Evolutionary conservation across 1,140 invertebrate species (phyloP), one percentile per base, ranked within the genome.

Genomic region (Aethina tumida): DNA sequence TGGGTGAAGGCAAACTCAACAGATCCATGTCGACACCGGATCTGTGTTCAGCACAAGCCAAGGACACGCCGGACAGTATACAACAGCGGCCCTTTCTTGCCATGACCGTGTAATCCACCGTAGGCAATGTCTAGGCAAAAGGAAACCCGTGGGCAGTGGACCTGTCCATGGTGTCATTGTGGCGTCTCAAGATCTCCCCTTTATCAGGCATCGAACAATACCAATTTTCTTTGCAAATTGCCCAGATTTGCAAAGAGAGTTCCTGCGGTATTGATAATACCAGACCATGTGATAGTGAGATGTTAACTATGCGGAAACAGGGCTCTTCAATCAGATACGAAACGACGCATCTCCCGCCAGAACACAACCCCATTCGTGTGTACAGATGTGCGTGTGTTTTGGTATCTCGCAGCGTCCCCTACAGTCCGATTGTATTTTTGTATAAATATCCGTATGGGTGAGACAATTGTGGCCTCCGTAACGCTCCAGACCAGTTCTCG

Each of bases 31-130:
- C 65, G 5, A 67, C 66, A 9, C 65, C 68, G 5, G 68, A 70
- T 52, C 47, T 69, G 35, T 70, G 68, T 53, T 66, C 65, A 14
- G 59, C 66, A 16, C 66, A 69, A 50, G 68, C 66, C 5, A 69
- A 69, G 45, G 66, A 69, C 36, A 31, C 43, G 6, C 45, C 47
- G 7, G 65, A 65, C 36, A 45, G 55, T 29, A 39, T 66, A 47
- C 63, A 64, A 35, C 64, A 65, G 41, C 57, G 65, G 50, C 63
- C 61, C 26, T 69, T 66, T 53, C 52, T 70, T 35, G 66, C 68
- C 31, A 70, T 70, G 67, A 68, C 67, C 7, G 63, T 66, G 27
- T 66, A 60, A 53, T 40, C 10, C 25, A 25, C 24, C 15, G 17
- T 37, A 27, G 16, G 38, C 29, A 27, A 32, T 33, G 10, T 25